Evolutionary conservation across 2,888 invertebrate genomes (phyloP), one percentile per base, ranked within the genome.

Genomic region (Pristionchus japonicus): DNA sequence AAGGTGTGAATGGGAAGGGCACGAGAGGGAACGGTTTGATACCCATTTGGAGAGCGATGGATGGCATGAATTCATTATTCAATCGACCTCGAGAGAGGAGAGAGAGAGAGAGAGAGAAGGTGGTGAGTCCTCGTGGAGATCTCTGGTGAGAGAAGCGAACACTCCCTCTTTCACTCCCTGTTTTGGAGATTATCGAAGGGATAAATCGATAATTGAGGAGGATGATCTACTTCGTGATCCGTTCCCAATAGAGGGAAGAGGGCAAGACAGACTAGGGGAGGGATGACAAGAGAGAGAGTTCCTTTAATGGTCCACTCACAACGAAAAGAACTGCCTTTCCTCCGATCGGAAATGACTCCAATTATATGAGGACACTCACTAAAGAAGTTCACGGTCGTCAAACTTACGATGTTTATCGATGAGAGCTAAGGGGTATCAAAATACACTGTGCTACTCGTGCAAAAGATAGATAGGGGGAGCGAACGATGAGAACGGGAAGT

Each of bases 401-500:
- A 74, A 74, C 37, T 74, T 74, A 74, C 74, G 74, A 74, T 74
- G 74, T 74, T 74, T 74, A 74, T 37, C 37, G 74, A 82, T 31
- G 49, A 80, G 7, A 31, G 82, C 20, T 52, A 6, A 1, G 27
- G 3, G 15, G 20, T 47, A 47, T 40, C n/a, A 61, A 61, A 61
- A 40, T 43, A n/a, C 84, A 47, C 43, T 34, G 49, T 20, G 2
- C n/a, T 57, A 47, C 31, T 40, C 11, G n/a, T n/a, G n/a, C n/a
- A 31, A 7, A 52, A 15, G 6, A 83, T 11, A 15, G 52, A 49
- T 15, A 52, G 20, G 37, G 83, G 13, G 20, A n/a, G n/a, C n/a
- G n/a, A n/a, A n/a, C n/a, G n/a, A n/a, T n/a, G 40, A 11, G 27
- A 83, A 27, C n/a, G n/a, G n/a, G n/a, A n/a, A n/a, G n/a, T n/a